Percentiles rank a stretch among this genome's conserved stretches.
These are phyloP conservation scores for Thereva nobilitata DNA, from an alignment of 2,888 invertebrate genomes.

Conservation along the genomic window DNA sequence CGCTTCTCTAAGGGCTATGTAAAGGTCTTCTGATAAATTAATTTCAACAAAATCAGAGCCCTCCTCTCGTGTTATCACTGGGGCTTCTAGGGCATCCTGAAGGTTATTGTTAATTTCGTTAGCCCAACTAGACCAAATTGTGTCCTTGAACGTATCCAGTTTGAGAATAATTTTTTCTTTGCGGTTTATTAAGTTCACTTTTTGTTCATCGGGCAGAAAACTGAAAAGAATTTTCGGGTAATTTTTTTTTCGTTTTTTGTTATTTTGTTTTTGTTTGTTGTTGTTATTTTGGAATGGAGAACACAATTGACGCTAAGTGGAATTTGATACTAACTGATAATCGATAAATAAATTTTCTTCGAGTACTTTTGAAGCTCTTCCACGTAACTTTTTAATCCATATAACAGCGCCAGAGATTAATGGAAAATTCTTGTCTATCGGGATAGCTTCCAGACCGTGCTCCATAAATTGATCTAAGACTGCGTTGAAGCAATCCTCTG, in stretches of 20 bases:
- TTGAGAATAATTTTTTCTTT: conserved; percentile 57
- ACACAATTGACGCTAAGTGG: neutral
- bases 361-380: conserved; percentile 41
- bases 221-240: conserved; percentile 39
- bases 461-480: conserved; percentile 21
- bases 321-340: conserved; percentile 16
- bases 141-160: conserved; percentile 59
- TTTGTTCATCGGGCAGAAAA: conserved; percentile 52
- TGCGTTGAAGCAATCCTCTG: conserved; percentile 46
- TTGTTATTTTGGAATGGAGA: too few relatives aligned
- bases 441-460: conserved; percentile 44
- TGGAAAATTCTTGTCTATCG: conserved; percentile 63
- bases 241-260: neutral
- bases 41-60: conserved; percentile 32
- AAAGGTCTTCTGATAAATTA: conserved; percentile 39
- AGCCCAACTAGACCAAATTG: conserved; percentile 62
- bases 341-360: conserved; percentile 24
- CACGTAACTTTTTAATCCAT: conserved; percentile 62
- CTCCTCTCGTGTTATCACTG: neutral
- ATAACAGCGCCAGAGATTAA: conserved; percentile 70
- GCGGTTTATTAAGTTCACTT: conserved; percentile 46
- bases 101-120: conserved; percentile 60
- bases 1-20: conserved; percentile 37
- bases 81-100: conserved; percentile 51
- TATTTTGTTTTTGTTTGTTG: neutral